Percentiles rank a stretch among this genome's conserved stretches.
Conservation (phyloP, 2,113 vertebrate genomes). For the Phalacrocorax brasilianus region DNA sequence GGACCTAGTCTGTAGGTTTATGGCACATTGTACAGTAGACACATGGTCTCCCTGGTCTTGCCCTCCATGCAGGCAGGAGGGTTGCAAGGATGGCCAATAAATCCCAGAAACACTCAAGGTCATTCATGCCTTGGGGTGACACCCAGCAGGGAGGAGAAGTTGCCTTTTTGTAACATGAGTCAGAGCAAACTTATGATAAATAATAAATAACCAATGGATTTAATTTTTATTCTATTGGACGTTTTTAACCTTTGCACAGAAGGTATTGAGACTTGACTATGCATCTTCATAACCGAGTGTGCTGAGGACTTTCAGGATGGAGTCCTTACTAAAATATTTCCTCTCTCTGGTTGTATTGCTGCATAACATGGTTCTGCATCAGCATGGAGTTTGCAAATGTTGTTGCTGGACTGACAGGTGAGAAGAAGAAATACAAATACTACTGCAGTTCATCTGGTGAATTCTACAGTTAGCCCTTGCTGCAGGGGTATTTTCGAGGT, state of each 20-base stretch:
- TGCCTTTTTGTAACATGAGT: neutral
- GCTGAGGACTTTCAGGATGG: neutral
- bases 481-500: neutral
- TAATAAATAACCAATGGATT: neutral
- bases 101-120: neutral
- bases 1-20: neutral
- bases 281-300: neutral
- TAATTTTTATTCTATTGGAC: neutral
- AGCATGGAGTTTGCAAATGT: neutral
- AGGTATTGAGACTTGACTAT: neutral
- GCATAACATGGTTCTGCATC: neutral
- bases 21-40: neutral
- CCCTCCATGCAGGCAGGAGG: neutral
- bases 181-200: neutral
- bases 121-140: neutral
- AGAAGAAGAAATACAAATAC: neutral
- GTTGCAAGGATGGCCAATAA: neutral
- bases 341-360: neutral
- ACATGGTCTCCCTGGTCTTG: neutral
- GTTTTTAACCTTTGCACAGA: neutral
- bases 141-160: accelerated
- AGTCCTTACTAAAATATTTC: neutral
- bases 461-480: neutral
- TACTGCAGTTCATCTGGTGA: neutral
- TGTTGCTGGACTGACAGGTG: neutral